phyloP scores from a whole-genome alignment of 2,113 vertebrate species.

The Rhipidura dahli region DNA sequence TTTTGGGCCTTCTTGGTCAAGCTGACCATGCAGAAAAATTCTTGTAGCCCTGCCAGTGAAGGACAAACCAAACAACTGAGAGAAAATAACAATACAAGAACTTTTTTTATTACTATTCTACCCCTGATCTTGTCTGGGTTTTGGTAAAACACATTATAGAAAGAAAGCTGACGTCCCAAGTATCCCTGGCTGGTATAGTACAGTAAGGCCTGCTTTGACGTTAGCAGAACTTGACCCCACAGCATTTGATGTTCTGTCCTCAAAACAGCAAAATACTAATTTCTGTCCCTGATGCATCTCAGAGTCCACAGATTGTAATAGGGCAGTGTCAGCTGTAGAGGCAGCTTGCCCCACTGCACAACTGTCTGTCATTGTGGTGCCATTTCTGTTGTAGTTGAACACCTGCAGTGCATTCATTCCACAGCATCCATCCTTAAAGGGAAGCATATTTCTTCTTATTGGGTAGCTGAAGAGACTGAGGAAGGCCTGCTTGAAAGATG shows the following conservation, averaged over 20 bases:
- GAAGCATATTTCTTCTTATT: neutral
- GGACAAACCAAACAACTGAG: neutral
- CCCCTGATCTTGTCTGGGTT: neutral
- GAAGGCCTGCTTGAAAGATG: neutral
- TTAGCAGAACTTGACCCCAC: neutral
- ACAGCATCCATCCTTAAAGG: neutral
- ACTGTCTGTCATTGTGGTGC: neutral
- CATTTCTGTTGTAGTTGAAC: neutral
- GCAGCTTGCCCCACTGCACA: neutral
- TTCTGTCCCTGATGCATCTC: neutral
- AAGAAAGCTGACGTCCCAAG: neutral
- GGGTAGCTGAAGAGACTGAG: neutral
- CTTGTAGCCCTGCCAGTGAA: neutral
- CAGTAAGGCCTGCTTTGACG: neutral
- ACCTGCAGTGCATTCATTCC: neutral
- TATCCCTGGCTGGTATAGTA: neutral
- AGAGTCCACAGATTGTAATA: neutral
- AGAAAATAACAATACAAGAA: neutral
- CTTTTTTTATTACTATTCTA: neutral
- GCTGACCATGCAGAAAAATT: neutral
- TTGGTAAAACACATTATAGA: neutral
- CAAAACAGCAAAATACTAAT: neutral
- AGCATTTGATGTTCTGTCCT: neutral
- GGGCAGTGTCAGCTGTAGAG: neutral
- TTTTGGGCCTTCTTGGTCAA: neutral